Conservation (phyloP, 2,113 vertebrate species). For the Corydoras maculifer region DNA sequence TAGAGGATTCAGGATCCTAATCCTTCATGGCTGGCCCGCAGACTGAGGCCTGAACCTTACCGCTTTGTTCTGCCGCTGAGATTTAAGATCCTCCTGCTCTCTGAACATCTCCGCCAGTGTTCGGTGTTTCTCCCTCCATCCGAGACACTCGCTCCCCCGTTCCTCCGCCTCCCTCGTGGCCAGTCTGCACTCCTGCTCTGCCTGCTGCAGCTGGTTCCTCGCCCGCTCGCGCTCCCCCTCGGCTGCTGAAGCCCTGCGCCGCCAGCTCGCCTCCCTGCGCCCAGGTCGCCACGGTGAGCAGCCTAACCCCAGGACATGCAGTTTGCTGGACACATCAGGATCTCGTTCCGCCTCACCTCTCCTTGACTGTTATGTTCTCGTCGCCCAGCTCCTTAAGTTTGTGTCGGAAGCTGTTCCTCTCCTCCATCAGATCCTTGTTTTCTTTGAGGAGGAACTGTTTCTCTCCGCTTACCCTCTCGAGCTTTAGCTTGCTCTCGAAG, state of each 20-base stretch:
- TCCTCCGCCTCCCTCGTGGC: slow-evolving; percentile 55
- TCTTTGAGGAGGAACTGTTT: slow-evolving; percentile 55
- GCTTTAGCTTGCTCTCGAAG: slow-evolving; percentile 63
- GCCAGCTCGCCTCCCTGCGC: slow-evolving; percentile 47
- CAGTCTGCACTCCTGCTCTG: slow-evolving; percentile 51
- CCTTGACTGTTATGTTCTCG: slow-evolving; percentile 56
- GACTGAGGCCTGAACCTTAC: slow-evolving; percentile 39
- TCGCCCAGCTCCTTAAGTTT: slow-evolving; percentile 54
- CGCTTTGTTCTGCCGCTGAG: slow-evolving; percentile 59
- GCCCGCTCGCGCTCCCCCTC: slow-evolving; percentile 55
- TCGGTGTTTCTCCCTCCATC: slow-evolving; percentile 60
- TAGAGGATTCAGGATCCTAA: too few species aligned
- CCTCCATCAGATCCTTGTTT: slow-evolving; percentile 48
- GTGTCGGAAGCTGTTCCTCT: slow-evolving; percentile 54
- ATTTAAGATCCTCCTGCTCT: slow-evolving; percentile 59
- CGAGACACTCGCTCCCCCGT: slow-evolving; percentile 52
- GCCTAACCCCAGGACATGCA: not conserved
- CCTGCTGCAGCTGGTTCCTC: slow-evolving; percentile 48
- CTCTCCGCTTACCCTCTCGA: slow-evolving; percentile 60
- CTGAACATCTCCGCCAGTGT: slow-evolving; percentile 42
- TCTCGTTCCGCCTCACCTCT: slow-evolving; percentile 49
- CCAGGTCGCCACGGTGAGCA: not conserved
- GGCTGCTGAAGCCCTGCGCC: slow-evolving; percentile 44
- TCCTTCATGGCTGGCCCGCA: too few species aligned
- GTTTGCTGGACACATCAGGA: not conserved